Conservation (phyloP, 37 sponge, comb jelly and placozoan species). For the Bolinopsis microptera region DNA sequence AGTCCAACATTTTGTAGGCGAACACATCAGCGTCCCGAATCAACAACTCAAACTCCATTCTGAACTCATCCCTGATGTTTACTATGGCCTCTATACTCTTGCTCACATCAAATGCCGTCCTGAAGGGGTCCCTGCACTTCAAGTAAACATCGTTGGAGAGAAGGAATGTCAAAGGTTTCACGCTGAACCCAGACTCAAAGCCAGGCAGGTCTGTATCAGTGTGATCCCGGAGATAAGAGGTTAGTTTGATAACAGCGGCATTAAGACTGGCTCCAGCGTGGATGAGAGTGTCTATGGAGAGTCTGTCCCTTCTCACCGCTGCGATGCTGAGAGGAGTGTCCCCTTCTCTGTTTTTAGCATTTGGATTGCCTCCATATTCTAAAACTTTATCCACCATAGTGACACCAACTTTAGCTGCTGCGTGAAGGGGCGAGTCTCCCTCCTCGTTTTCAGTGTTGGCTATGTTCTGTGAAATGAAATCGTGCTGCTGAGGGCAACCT, state of each 20-base stretch:
- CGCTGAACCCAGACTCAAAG: constrained; percentile 8
- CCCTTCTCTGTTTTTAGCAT: constrained; percentile 2
- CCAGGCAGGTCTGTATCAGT: not conserved
- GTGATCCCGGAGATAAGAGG: not conserved
- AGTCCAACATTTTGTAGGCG: not conserved
- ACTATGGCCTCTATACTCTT: constrained; percentile 26
- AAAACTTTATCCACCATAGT: not conserved
- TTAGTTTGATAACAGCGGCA: constrained; percentile 55
- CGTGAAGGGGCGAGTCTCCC: constrained; percentile 45
- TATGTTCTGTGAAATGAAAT: not conserved
- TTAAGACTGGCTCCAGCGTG: constrained; percentile 18
- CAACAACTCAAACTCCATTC: constrained; percentile 14
- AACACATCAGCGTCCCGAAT: constrained; percentile 51
- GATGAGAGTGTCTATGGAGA: not conserved
- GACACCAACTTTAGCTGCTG: not conserved
- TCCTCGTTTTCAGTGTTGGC: constrained; percentile 11
- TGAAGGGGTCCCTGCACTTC: constrained; percentile 46
- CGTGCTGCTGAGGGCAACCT: constrained; percentile 17
- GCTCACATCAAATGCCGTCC: constrained; percentile 21
- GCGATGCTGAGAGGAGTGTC: constrained; percentile 53
- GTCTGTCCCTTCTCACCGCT: not conserved
- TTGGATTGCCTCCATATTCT: constrained; percentile 29
- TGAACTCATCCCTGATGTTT: constrained; percentile 41
- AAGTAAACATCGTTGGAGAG: not conserved
- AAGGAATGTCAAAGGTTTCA: not conserved